Conservation (phyloP, 2,113 vertebrate species). For the Pycnonotus jocosus region DNA sequence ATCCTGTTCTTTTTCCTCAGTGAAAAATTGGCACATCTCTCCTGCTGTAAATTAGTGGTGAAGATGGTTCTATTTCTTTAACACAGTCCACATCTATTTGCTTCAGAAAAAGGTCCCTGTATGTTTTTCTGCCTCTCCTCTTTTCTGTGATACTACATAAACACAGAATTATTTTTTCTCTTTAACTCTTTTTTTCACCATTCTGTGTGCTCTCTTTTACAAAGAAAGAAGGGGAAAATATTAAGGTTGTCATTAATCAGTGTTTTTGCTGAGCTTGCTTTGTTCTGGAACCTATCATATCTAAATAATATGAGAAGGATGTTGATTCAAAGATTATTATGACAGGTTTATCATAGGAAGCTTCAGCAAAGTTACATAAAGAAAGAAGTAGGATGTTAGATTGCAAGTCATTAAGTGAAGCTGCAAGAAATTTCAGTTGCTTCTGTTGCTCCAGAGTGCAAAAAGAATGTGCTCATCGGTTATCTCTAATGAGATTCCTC, state of each 20-base stretch:
- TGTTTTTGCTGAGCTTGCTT: background rate
- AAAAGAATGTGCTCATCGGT: background rate
- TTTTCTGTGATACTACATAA: background rate
- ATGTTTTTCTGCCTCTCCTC: background rate
- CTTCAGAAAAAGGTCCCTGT: background rate
- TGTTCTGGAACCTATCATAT: accelerated
- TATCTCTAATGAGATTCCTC: background rate
- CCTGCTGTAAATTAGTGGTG: background rate
- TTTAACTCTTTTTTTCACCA: background rate
- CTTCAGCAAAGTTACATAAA: background rate
- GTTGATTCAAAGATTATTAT: background rate
- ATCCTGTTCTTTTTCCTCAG: background rate
- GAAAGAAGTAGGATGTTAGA: background rate
- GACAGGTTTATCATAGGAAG: background rate
- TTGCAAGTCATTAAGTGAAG: background rate
- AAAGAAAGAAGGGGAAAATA: background rate
- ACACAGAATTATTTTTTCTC: background rate
- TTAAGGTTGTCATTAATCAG: background rate
- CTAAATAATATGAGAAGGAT: background rate
- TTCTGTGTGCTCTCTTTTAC: background rate
- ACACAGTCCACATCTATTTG: background rate
- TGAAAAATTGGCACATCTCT: background rate
- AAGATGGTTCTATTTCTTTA: background rate
- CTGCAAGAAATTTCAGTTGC: background rate
- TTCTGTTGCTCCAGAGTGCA: background rate